Base-by-base conservation (phyloP, 1,140 invertebrate genomes). In the Brachionus calyciflorus region DNA sequence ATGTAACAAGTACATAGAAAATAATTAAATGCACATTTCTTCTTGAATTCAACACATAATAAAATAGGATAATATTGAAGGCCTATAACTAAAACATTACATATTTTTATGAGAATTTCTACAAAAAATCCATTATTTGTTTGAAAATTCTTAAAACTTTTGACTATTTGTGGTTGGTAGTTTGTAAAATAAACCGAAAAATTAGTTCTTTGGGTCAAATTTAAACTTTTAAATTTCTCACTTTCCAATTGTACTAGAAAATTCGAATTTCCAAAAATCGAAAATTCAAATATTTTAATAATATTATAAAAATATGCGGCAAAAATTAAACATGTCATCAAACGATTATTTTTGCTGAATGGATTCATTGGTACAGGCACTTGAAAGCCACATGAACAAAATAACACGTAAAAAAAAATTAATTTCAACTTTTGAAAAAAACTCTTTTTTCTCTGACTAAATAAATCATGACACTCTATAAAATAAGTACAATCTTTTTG, bases 51-150 rank as follows among this genome's bases (percentile, higher is more conserved):
- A 30, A 55, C 5, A 10, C 30, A 76, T 1, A 76, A 21, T 14
- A 76, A 24, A 33, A 77, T 21, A 0, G 76, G 76, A 41, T 48
- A 77, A 40, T 63, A 77, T 40, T 51, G 55, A 12, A 49, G 4
- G 2, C 76, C 76, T 6, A 77, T 77, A n/a, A 63, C 7, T n/a
- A 77, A 17, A 3, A 77, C 37, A 51, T 33, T 26, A 40, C 26
- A 46, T 17, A 65, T 63, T 49, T 77, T 51, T 4, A 14, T 3
- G 24, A 77, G 1, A 19, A 77, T n/a, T 4, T 48, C 40, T 4
- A 63, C 14, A 9, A 77, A 40, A 30, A 55, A 30, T 21, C 26
- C 57, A 7, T 33, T 7, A 6, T 17, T 5, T 7, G 28, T 33
- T 44, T 44, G 24, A 3, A 46, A 46, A 46, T 46, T 14, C 3